Evolutionary conservation across 1,140 invertebrate species (phyloP), one percentile per base, ranked within the genome.

Genomic region (Drosophila ironensis): DNA sequence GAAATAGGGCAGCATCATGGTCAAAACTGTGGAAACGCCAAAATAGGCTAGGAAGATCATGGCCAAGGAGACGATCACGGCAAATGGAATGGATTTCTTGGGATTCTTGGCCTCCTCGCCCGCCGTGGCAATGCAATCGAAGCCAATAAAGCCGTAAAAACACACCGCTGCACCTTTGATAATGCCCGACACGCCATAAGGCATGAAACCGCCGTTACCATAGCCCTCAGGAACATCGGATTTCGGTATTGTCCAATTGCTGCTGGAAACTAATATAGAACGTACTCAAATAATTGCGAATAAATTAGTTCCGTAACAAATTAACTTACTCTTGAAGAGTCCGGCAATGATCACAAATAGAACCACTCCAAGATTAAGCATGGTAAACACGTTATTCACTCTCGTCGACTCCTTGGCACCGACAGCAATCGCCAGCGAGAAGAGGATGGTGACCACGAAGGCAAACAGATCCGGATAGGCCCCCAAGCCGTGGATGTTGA

Each of bases 131-230:
- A 98, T 95, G 76, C 94, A 95, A 91, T 98, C 97, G 81, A 97
- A 97, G 50, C 96, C 96, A 67, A 97, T 96, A 72, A 97, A 98
- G 6, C 95, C 96, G 88, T 97, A 98, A 88, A 98, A 98, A 90
- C 96, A 98, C 6, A 94, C 95, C 0, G 96, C 96, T 4, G 96
- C 96, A 1, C 96, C 97, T 33, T 93, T 92, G 45, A 96, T 94
- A 11, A 96, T 93, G 4, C 96, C 96, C 2, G 92, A 91, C 8
- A 97, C 86, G 0, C 96, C 96, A 88, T 93, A 97, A 0, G 96
- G 96, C 6, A 94, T 92, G 88, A 97, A 98, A 3, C 96, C 96
- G 3, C 96, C 96, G 2, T 76, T 80, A 5, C 95, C 95, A 61
- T 91, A 92, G 24, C 91, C 81, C 88, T 88, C 86, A 0, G 92